Base-by-base conservation (phyloP, 2,797 vertebrate genomes). In the Psittacula derbiana region DNA sequence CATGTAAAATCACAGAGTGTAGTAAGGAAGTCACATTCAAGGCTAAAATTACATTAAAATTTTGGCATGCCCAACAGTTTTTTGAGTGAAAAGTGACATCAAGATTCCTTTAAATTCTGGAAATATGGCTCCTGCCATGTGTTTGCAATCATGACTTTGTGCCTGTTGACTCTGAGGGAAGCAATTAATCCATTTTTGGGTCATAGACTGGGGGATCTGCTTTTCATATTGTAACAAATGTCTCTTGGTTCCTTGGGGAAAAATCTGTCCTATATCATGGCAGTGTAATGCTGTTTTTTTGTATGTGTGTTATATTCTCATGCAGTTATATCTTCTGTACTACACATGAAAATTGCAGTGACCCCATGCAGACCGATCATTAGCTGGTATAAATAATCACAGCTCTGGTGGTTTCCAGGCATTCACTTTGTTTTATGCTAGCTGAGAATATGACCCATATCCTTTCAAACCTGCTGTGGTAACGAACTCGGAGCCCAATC, bases 241-340 rank as follows among this genome's bases (percentile, higher is more conserved):
- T 25, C 33, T 80, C 72, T 69, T 50, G 46, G 11, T 65, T 93
- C 55, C 85, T 62, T 52, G 52, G 58, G 58, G 65, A 41, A 43
- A 38, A 86, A 30, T 20, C 16, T 50, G 60, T 4, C 0, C 0
- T 38, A 8, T 18, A 13, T 50, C 8, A 4, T 12, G 36, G 57
- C 43, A 55, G 23, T 0, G 2, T 17, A n/a, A 21, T 12, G 12
- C 28, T 73, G 70, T 0, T 1, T 38, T 52, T 76, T 80, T 46
- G 4, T 33, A 5, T 18, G 16, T 30, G 19, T 31, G 87, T 47
- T 44, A 8, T 86, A 6, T 52, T 69, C 75, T 81, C 49, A 3
- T 13, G 33, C 41, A 38, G 23, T 16, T 80, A 31, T 31, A 50
- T 57, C 46, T 74, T 58, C n/a, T 46, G 64, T 28, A 2, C 41